Base-by-base conservation (phyloP, 1,140 invertebrate species). In the Aradophagus sp. region DNA sequence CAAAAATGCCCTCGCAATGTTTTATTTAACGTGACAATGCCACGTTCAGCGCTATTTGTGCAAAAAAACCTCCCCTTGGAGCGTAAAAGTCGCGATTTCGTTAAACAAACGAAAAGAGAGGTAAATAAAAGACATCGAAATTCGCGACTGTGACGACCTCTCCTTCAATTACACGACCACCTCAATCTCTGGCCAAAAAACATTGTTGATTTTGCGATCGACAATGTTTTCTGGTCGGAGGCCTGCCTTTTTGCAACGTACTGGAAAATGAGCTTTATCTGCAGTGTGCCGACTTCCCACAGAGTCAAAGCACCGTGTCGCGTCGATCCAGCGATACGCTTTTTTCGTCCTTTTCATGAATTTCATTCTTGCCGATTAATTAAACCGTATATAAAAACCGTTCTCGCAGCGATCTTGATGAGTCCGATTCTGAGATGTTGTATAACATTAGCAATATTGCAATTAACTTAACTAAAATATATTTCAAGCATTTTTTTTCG, bases 211-310 rank as follows among this genome's bases (percentile, higher is more conserved):
- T n/a, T n/a, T n/a, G n/a, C n/a, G n/a, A 67, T 59, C 66, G 63
- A 71, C 73, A 71, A 36, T 32, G 67, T 71, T 74, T 74, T 67
- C 58, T 63, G 35, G 39, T 23, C 23, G 29, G 63, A 10, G 35
- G 35, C 58, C 36, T 39, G 66, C 7, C 44, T 69, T 66, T 74
- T 74, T 74, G 19, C 42, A 4, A 0, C 5, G 19, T 31, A 27
- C 50, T 44, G 67, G 67, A 70, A 71, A 74, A 63, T 61, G 61
- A 50, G 62, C 48, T 63, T 74, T 74, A 71, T 71, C 44, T 62
- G 63, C 58, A 67, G 67, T 47, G 32, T 20, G 41, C 29, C 17
- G 45, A n/a, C 55, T 70, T 74, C 73, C 45, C 67, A 71, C 67
- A 65, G 45, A 41, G 17, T 42, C 12, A 34, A 16, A 31, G 39